Evolutionary conservation across 2,113 vertebrate genomes (phyloP), one percentile per base, ranked within the genome.

Genomic region (Psophia crepitans): DNA sequence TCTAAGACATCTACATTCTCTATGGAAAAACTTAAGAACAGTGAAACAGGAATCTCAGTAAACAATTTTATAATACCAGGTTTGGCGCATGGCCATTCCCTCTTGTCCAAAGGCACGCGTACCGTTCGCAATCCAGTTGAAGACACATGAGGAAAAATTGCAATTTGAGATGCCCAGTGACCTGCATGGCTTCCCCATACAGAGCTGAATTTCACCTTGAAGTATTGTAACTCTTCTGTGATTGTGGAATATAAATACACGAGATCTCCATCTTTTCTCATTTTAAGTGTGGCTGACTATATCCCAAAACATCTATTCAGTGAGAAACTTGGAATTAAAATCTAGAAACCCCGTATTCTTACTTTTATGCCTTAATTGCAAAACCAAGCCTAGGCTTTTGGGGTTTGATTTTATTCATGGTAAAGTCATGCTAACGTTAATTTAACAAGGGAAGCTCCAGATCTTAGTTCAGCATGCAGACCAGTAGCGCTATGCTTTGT

Each of bases 41-140:
- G n/a, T 49, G 43, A 81, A 77, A 49, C 6, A 26, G 46, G 49
- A 74, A 58, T 44, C 24, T 35, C 19, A 6, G 28, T 27, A 44
- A 68, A 54, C 6, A 12, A 9, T 54, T 90, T 32, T 61, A 6
- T 49, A 20, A 2, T 10, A 19, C 21, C 28, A 68, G 3, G 41
- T 91, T 37, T 43, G 61, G 4, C 21, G 37, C 8, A 4, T 24
- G 37, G 18, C 28, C 66, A 0, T 57, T 65, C 49, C 4, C 11
- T 32, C 14, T 28, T 37, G 15, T 48, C 60, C 33, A 6, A 53
- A 92, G 49, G 18, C 22, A 23, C 3, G 21, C 0, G 0, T 19
- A 43, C 16, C 8, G 33, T 10, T 80, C 75, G 4, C 23, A 81
- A 8, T 44, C n/a, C 35, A 15, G 66, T 81, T 81, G 8, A 54